Evolutionary conservation across 1,140 invertebrate species (phyloP).

Genomic region (Elymnias hypermnestra): DNA sequence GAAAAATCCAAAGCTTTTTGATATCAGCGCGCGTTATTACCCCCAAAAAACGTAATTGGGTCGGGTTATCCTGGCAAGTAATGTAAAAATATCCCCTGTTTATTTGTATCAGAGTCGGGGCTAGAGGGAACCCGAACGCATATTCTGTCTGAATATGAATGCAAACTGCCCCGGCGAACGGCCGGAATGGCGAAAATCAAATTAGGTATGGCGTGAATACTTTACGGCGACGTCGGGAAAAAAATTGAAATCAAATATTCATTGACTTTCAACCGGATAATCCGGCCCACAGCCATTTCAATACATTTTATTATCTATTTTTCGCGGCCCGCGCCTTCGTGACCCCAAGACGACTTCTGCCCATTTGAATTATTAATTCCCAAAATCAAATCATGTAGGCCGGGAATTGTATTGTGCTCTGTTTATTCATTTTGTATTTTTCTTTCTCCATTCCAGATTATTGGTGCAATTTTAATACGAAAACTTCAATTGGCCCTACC

Average conservation of each 20-base stretch:
- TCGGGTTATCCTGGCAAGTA: constrained; percentile 60
- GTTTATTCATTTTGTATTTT: constrained; percentile 13
- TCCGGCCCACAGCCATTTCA: constrained; percentile 71
- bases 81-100: constrained; percentile 73
- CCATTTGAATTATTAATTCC: constrained; percentile 43
- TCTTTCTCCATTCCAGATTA: not conserved
- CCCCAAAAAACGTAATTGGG: constrained; percentile 64
- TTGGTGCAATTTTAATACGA: constrained; percentile 1
- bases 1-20: constrained; percentile 15
- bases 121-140: constrained; percentile 66
- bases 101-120: constrained; percentile 69
- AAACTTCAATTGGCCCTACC: no score
- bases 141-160: constrained; percentile 74
- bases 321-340: constrained; percentile 40
- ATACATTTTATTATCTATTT: constrained; percentile 76
- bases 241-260: constrained; percentile 77
- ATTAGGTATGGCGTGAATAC: constrained; percentile 75
- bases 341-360: constrained; percentile 36
- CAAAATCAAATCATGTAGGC: constrained; percentile 35
- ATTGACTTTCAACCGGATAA: constrained; percentile 76
- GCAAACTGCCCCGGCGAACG: constrained; percentile 69
- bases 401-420: constrained; percentile 16
- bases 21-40: constrained; percentile 48
- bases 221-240: constrained; percentile 73
- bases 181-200: constrained; percentile 73